Evolutionary conservation across 2,113 vertebrate species (phyloP).

Genomic region (Crotophaga sulcirostris): DNA sequence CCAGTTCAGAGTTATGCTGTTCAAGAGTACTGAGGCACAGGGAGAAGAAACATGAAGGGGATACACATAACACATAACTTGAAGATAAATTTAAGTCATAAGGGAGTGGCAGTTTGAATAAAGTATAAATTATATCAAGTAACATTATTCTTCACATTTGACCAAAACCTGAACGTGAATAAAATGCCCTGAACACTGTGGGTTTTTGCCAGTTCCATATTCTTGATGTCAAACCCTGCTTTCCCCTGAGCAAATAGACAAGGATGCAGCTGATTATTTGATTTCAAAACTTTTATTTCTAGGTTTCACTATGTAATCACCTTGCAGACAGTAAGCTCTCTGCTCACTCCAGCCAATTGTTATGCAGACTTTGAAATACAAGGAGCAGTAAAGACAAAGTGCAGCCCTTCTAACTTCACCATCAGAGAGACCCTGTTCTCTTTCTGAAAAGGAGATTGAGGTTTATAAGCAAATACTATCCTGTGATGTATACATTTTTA

Average conservation of each 20-base stretch:
- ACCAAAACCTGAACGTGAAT: neutral
- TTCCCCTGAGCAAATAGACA: neutral
- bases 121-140: neutral
- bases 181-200: neutral
- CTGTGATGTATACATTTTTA: neutral
- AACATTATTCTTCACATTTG: neutral
- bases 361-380: neutral
- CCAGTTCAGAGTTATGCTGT: neutral
- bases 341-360: neutral
- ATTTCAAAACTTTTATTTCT: neutral
- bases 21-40: neutral
- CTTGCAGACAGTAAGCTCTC: neutral
- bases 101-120: neutral
- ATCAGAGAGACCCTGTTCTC: neutral
- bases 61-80: accelerated
- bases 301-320: neutral
- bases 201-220: neutral
- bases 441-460: neutral
- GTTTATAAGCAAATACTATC: neutral
- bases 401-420: neutral
- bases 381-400: neutral
- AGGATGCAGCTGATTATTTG: neutral
- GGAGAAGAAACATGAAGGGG: neutral
- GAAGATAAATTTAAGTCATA: neutral
- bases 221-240: neutral